Conservation (phyloP, 2,797 vertebrate species). For the Anas acuta region DNA sequence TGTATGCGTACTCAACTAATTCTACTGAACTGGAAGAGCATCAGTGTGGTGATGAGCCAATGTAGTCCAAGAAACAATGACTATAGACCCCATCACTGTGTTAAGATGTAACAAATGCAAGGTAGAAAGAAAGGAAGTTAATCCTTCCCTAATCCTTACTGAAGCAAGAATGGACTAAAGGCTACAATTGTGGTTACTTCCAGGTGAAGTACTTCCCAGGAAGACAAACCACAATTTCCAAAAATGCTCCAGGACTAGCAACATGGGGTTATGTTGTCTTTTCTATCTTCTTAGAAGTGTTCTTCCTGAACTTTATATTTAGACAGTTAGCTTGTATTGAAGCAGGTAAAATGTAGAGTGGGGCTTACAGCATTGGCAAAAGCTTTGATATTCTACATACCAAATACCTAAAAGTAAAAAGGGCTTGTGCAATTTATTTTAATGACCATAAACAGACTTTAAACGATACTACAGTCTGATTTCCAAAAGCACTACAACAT, state of each 20-base stretch:
- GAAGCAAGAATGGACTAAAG: not conserved
- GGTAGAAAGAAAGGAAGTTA: not conserved
- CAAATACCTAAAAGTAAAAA: not conserved
- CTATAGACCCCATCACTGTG: not conserved
- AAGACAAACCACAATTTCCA: not conserved
- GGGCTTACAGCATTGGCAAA: not conserved
- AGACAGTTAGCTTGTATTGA: not conserved
- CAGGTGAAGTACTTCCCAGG: not conserved
- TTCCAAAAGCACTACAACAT: not conserved
- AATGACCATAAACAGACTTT: not conserved
- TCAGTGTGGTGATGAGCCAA: not conserved
- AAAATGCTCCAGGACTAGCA: not conserved
- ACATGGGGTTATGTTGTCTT: rapidly evolving
- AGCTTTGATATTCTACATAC: not conserved
- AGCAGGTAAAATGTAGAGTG: not conserved
- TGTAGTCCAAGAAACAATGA: not conserved
- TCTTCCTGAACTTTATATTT: not conserved
- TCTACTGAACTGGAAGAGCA: not conserved
- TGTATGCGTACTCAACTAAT: not conserved
- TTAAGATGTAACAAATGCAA: not conserved
- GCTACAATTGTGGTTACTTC: not conserved
- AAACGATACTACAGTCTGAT: not conserved
- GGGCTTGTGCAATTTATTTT: not conserved
- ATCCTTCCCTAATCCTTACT: not conserved
- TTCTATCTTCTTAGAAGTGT: not conserved